Evolutionary conservation across 2,797 vertebrate genomes (phyloP).

Genomic region (Macropus fuliginosus): DNA sequence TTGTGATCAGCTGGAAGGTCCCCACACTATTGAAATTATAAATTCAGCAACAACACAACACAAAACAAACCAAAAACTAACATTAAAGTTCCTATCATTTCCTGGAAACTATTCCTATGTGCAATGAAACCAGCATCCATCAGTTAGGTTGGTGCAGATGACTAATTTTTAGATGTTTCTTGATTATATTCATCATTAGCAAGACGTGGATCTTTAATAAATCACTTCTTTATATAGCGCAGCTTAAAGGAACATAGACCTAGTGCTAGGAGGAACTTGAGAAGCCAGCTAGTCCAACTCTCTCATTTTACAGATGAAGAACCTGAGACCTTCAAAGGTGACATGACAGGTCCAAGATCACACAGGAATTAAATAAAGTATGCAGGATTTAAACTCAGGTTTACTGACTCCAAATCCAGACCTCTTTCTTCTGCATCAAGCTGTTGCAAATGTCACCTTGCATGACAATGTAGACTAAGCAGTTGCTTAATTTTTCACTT

Average conservation of each 20-base stretch:
- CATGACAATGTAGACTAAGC: neutral
- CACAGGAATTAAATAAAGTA: neutral
- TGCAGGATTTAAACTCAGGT: neutral
- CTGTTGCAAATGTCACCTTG: neutral
- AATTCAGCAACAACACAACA: neutral
- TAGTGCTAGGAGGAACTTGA: neutral
- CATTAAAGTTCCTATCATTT: slow-evolving; percentile 11
- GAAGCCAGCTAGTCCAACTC: neutral
- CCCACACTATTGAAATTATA: neutral
- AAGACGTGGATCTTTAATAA: neutral
- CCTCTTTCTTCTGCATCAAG: neutral
- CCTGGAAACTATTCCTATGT: slow-evolving; percentile 36
- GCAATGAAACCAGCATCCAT: neutral
- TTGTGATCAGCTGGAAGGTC: neutral
- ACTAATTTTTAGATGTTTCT: neutral
- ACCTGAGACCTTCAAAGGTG: neutral
- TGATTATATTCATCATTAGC: neutral
- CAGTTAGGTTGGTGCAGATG: neutral
- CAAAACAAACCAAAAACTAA: neutral
- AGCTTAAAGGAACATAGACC: neutral
- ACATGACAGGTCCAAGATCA: neutral
- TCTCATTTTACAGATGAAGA: neutral
- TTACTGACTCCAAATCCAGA: neutral
- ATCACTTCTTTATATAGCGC: neutral
- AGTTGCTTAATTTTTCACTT: neutral